Percentiles rank a stretch among this genome's conserved stretches.
Evolutionary conservation across 2,797 vertebrate genomes (phyloP).

Genomic region (Platyrinchus mystaceus): DNA sequence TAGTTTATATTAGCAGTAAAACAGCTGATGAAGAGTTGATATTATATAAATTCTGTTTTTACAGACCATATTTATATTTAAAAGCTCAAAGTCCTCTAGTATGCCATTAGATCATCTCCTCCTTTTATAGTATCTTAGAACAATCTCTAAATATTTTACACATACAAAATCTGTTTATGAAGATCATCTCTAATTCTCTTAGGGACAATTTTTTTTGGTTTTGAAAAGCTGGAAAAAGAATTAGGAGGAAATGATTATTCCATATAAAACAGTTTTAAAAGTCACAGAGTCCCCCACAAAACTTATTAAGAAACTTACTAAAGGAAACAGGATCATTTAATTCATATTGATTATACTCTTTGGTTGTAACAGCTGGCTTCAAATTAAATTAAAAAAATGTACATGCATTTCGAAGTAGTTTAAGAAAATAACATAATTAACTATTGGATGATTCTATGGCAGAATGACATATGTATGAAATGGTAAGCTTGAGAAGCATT

Average conservation of each 20-base stretch:
- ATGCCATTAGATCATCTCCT: conserved; percentile 9
- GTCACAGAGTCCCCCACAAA: conserved; percentile 51
- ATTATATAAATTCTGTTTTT: conserved; percentile 29
- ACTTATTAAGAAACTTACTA: conserved; percentile 65
- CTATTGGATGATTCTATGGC: conserved; percentile 39
- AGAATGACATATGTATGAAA: conserved; percentile 46
- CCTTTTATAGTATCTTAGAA: neutral
- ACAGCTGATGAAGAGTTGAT: neutral
- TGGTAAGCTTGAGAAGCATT: conserved; percentile 21
- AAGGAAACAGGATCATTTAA: conserved; percentile 69
- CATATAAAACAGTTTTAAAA: conserved; percentile 59
- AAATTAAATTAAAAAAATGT: conserved; percentile 71
- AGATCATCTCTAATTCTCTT: conserved; percentile 36
- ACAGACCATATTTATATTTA: neutral
- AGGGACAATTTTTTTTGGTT: neutral
- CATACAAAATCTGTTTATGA: conserved; percentile 40
- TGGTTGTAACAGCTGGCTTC: conserved; percentile 66
- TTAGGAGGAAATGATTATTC: conserved; percentile 58
- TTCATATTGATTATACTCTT: conserved; percentile 71
- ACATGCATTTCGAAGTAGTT: conserved; percentile 69
- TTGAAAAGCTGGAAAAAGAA: conserved; percentile 50
- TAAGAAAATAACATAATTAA: conserved; percentile 68
- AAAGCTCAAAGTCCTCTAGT: neutral
- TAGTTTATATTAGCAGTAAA: conserved; percentile 18
- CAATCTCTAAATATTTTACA: conserved; percentile 15